Percentiles rank a stretch among this genome's conserved stretches.
Conservation (phyloP, 2,888 invertebrate species). For the Amphimallon solstitiale region DNA sequence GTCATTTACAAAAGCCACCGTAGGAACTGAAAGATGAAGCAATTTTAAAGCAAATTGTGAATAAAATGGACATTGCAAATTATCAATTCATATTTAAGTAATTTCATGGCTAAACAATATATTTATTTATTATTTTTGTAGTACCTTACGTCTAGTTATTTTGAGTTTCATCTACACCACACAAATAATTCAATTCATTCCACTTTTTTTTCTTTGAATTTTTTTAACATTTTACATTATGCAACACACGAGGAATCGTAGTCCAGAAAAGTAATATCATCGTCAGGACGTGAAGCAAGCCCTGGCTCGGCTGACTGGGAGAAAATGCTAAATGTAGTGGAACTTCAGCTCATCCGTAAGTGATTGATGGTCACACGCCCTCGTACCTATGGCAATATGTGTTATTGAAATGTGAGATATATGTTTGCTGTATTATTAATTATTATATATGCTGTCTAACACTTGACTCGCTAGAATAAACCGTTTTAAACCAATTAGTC, state of each 20-base stretch:
- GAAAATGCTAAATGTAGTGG: constrained; percentile 64
- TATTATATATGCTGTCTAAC: constrained; percentile 33
- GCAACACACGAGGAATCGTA: constrained; percentile 17
- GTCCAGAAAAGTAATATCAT: constrained; percentile 44
- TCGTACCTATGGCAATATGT: constrained; percentile 62
- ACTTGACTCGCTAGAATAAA: constrained; percentile 28
- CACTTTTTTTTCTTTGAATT: too few relatives aligned
- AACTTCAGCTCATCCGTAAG: constrained; percentile 63
- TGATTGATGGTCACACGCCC: constrained; percentile 64
- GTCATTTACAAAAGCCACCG: too few relatives aligned
- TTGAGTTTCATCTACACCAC: too few relatives aligned
- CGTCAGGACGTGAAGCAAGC: constrained; percentile 48
- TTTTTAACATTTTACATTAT: too few relatives aligned
- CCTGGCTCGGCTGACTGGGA: constrained; percentile 39
- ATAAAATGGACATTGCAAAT: too few relatives aligned
- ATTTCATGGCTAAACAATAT: too few relatives aligned
- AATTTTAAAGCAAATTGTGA: too few relatives aligned
- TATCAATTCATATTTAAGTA: too few relatives aligned
- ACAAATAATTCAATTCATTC: too few relatives aligned
- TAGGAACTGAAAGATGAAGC: too few relatives aligned
- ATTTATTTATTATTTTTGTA: too few relatives aligned
- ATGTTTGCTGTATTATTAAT: constrained; percentile 40
- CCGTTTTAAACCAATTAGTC: constrained; percentile 29
- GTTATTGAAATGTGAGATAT: constrained; percentile 62
- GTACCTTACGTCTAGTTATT: too few relatives aligned